Evolutionary conservation across 30 jellyfish, hydroid and myxozoan genomes (phyloP).

Genomic region (Pelagia noctiluca): DNA sequence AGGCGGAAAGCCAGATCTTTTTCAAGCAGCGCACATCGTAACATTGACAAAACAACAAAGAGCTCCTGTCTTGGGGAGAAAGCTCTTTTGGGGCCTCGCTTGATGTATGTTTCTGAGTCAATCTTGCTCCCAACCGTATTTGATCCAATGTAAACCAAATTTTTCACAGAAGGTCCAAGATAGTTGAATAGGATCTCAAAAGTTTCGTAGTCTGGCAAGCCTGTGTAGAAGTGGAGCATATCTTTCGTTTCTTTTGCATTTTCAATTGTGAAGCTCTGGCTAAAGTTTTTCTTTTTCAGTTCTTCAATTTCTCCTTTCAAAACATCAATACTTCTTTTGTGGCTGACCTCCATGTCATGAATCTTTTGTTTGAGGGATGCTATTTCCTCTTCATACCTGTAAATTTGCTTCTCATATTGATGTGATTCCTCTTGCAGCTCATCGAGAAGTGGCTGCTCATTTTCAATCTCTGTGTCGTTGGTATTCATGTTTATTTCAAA

Average conservation of each 20-base stretch:
- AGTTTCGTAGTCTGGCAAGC: not conserved
- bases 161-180: constrained; percentile 5
- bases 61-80: constrained; percentile 10
- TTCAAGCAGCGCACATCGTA: constrained; percentile 15
- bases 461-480: not conserved
- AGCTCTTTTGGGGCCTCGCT: constrained; percentile 3
- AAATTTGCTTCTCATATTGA: not conserved
- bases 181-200: not conserved
- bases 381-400: not conserved
- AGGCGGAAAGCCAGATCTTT: not conserved
- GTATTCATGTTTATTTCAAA: not conserved
- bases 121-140: not conserved
- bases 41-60: constrained; percentile 1
- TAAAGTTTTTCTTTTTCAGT: not conserved
- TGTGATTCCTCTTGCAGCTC: not conserved
- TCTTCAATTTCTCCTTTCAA: not conserved
- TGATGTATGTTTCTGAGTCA: not conserved
- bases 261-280: not conserved
- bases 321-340: not conserved
- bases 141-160: constrained; percentile 6
- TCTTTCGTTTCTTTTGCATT: not conserved
- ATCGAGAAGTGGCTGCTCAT: not conserved
- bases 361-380: not conserved
- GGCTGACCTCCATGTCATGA: constrained; percentile 1
- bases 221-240: constrained; percentile 16